Conservation (phyloP, 2,113 vertebrate species). For the Cricetomys ansorgei region DNA sequence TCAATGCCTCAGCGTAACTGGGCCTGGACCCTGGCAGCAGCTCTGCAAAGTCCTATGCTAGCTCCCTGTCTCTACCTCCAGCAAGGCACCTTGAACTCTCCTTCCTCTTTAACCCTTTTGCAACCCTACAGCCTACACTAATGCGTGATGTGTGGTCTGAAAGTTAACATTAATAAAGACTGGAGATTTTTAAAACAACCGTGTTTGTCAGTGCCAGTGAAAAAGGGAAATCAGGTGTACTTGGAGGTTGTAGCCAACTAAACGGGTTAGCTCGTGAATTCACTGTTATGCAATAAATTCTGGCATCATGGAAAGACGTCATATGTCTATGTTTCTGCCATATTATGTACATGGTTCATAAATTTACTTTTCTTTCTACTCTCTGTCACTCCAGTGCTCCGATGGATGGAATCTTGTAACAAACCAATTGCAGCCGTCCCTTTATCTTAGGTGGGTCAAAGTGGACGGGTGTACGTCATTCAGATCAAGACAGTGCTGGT, state of each 20-base stretch:
- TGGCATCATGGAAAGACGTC: background rate
- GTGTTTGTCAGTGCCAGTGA: background rate
- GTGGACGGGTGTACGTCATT: background rate
- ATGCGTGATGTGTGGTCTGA: background rate
- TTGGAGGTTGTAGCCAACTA: background rate
- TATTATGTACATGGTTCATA: background rate
- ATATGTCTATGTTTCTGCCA: background rate
- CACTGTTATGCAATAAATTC: background rate
- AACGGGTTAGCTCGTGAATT: background rate
- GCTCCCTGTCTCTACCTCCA: background rate
- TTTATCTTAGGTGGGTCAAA: background rate
- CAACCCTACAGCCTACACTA: background rate
- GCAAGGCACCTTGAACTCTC: background rate
- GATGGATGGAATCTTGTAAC: background rate
- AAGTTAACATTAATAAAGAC: background rate
- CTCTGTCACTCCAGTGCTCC: background rate
- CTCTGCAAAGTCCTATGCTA: background rate
- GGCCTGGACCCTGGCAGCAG: background rate
- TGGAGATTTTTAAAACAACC: background rate
- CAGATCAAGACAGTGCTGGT: background rate
- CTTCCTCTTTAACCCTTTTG: background rate
- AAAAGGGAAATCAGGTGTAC: background rate
- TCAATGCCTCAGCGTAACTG: background rate
- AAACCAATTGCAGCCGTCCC: background rate
- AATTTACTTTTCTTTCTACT: background rate